Evolutionary conservation across 2,888 invertebrate species (phyloP).

Genomic region (Torymus aiolomorphi): DNA sequence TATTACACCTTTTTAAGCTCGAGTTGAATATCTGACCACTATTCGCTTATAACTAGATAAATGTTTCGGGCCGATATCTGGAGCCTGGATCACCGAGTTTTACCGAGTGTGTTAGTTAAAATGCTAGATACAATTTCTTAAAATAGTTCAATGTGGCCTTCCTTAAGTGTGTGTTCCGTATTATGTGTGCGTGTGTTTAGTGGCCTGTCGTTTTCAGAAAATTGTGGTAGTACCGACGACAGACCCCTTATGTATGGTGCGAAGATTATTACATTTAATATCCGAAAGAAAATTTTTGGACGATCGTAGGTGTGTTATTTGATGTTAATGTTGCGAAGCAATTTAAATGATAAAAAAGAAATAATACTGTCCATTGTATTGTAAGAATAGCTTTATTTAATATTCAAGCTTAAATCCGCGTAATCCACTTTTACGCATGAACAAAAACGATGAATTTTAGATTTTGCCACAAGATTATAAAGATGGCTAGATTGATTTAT

Average conservation of each 20-base stretch:
- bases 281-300: slow-evolving; percentile 39
- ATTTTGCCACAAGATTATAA: neutral
- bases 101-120: slow-evolving; percentile 65
- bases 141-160: slow-evolving; percentile 76
- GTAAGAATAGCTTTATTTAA: slow-evolving; percentile 56
- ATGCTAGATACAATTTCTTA: slow-evolving; percentile 71
- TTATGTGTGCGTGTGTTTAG: slow-evolving; percentile 61
- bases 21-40: slow-evolving; percentile 57
- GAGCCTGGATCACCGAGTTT: slow-evolving; percentile 54
- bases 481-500: slow-evolving; percentile 12
- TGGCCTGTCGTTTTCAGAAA: neutral
- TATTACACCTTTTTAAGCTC: slow-evolving; percentile 7
- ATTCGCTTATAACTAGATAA: slow-evolving; percentile 59
- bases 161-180: slow-evolving; percentile 70
- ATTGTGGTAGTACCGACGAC: neutral
- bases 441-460: slow-evolving; percentile 19
- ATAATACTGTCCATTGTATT: slow-evolving; percentile 61
- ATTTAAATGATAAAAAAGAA: slow-evolving; percentile 55
- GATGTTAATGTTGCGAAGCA: slow-evolving; percentile 60
- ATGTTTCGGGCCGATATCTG: slow-evolving; percentile 50
- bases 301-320: slow-evolving; percentile 53
- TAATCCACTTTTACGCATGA: slow-evolving; percentile 37
- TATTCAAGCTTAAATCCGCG: slow-evolving; percentile 50
- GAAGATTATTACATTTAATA: slow-evolving; percentile 50
- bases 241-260: slow-evolving; percentile 36